Base-by-base conservation (phyloP, 2,888 invertebrate genomes). In the Leucophora obtusa region DNA sequence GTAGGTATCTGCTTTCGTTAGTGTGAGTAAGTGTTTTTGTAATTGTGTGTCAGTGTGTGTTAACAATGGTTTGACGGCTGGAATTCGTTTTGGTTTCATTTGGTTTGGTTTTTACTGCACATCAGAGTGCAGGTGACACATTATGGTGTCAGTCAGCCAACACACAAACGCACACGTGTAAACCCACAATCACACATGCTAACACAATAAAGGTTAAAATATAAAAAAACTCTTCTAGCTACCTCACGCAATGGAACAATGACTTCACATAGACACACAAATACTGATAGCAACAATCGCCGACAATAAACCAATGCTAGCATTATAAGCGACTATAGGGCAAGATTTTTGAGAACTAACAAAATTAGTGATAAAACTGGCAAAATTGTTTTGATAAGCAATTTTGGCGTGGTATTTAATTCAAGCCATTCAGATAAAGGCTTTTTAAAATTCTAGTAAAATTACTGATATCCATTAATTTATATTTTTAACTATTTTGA, bases 111-210 rank as follows among this genome's bases (percentile, higher is more conserved):
- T 69, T 63, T 63, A 58, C 14, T 47, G 28, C 68, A 72, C 50
- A 80, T 69, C 47, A 73, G 68, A 75, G 60, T 62, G 47, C 72
- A 75, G 75, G 79, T 80, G 75, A 68, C 53, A 80, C 66, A 75
- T 68, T 69, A 59, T 65, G 58, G 69, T 72, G 68, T 35, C 50
- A 68, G 21, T 38, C 63, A 58, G 33, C 70, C 38, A 51, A 35
- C 60, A 51, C 35, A 70, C 21, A 69, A 24, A 47, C 59, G 59
- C 50, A 69, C 69, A 21, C 17, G 17, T 18, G 14, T 11, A 50
- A 4, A 21, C 47, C n/a, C 28, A 56, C 33, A 43, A 17, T 51
- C n/a, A 18, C 24, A 24, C 38, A 51, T 21, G 15, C 59, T 50
- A 11, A 66, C 43, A 56, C 9, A 56, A 17, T 38, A 14, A 56